Base-by-base conservation (phyloP, 2,797 vertebrate genomes). In the Phoeniculus purpureus region DNA sequence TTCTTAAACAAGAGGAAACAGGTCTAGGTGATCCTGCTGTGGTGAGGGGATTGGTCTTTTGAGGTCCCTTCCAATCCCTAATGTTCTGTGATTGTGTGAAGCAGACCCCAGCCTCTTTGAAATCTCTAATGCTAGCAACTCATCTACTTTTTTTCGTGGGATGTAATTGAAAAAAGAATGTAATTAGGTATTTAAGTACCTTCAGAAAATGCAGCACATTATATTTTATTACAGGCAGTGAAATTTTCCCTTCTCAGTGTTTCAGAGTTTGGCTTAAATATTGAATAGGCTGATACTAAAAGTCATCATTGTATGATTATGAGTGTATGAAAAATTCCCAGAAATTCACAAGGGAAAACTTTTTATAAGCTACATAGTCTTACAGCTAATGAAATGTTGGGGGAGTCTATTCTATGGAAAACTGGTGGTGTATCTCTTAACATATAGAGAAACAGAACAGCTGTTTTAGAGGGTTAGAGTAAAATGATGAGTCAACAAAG, bases 291-390 rank as follows among this genome's bases (percentile, higher is more conserved):
- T 17, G 54, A 20, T 71, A 71, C 43, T n/a, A 47, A 32, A 77
- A 66, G 5, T 29, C 23, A 5, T 52, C 22, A 18, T 15, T 59
- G 4, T 29, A 17, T 2, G 1, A 43, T 37, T 58, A 79, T 16
- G 34, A 27, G 3, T 7, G 23, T 6, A 1, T 23, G 6, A 81
- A 76, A 74, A 68, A 67, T 71, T 82, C 37, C 15, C 55, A 68
- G 26, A 45, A 8, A 1, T 80, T 82, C 58, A 55, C 23, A 77
- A 0, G 0, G 8, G 32, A 86, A 74, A 29, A 73, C 27, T 6
- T 51, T 55, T 70, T 56, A n/a, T 61, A 5, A 74, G 6, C 14
- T 61, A 3, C 0, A 0, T 43, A 15, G 14, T 74, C 43, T 70
- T 62, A 9, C 3, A 23, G 48, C 27, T 56, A 10, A n/a, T 81